A percentile compares a stretch with the other conserved stretches of the same genome.
phyloP scores from a whole-genome alignment of 64 coral and sea anemone genomes.

The Pachyseris speciosa region DNA sequence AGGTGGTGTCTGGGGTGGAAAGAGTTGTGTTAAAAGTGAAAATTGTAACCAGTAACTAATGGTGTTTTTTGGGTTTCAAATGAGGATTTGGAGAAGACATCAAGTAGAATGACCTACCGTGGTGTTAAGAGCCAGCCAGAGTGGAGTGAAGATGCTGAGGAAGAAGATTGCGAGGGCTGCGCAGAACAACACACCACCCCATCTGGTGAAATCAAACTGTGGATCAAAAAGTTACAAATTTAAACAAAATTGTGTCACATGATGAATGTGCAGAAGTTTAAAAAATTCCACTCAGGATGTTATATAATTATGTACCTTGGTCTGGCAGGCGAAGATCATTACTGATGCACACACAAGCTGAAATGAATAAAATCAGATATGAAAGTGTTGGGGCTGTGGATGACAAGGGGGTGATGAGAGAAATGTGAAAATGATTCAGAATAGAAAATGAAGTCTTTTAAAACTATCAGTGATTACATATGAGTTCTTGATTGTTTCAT shows the following conservation, averaged over 20 bases:
- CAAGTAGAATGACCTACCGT: constrained; percentile 64
- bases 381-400: neutral
- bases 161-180: constrained; percentile 86
- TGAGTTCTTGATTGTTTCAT: too few species aligned
- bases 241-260: neutral
- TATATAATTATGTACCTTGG: constrained; percentile 69
- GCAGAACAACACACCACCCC: constrained; percentile 92
- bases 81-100: neutral
- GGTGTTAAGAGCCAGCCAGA: constrained; percentile 73
- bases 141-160: constrained; percentile 86
- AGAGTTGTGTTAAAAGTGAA: too few species aligned
- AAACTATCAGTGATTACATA: too few species aligned
- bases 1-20: too few species aligned
- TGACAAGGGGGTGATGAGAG: too few species aligned
- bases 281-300: neutral
- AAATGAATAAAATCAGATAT: constrained; percentile 1
- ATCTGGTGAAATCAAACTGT: constrained; percentile 97
- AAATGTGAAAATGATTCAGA: too few species aligned
- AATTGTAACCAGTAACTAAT: neutral
- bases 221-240: neutral
- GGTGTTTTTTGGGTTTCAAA: neutral
- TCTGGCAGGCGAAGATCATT: constrained; percentile 95
- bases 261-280: too few species aligned
- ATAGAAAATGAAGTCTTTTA: too few species aligned
- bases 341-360: constrained; percentile 91